A percentile compares a stretch with the other conserved stretches of the same genome.
Evolutionary conservation across 92 coral and sea anemone genomes (phyloP).

Genomic region (Parazoanthus swiftii): DNA sequence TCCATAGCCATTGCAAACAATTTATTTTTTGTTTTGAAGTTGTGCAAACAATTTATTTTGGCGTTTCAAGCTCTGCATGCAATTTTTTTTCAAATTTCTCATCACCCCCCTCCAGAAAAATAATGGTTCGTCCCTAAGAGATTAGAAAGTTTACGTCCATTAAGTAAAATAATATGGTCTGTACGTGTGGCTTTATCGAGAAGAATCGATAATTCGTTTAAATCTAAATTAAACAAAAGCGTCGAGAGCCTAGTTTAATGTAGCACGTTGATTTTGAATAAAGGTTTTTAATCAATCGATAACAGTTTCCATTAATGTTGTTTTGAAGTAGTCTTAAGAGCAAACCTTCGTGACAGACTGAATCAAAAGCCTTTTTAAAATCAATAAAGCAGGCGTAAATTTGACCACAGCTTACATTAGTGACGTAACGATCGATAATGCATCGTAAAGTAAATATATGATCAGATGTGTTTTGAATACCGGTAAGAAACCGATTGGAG

Average conservation of each 20-base stretch:
- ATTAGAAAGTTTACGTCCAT: conserved; percentile 32
- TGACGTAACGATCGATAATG: conserved; percentile 34
- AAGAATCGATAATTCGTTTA: conserved; percentile 38
- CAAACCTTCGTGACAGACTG: conserved; percentile 52
- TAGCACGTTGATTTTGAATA: conserved; percentile 52
- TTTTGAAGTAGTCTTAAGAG: conserved; percentile 33
- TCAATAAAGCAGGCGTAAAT: conserved; percentile 36
- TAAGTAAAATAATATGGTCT: conserved; percentile 38
- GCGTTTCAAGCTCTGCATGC: too few species aligned
- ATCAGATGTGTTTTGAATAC: conserved; percentile 43
- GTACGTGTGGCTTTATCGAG: neutral
- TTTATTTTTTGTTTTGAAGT: too few species aligned
- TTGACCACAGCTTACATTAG: neutral
- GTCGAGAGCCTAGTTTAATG: conserved; percentile 32
- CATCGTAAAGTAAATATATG: conserved; percentile 26
- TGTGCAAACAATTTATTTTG: too few species aligned
- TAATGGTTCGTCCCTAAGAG: too few species aligned
- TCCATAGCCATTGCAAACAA: too few species aligned
- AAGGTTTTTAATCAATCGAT: conserved; percentile 34
- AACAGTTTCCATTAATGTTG: conserved; percentile 41
- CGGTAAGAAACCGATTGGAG: conserved; percentile 53
- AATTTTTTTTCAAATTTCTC: too few species aligned
- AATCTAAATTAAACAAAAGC: conserved; percentile 47
- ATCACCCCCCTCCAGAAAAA: too few species aligned
- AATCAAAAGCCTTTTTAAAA: conserved; percentile 56